These are phyloP conservation scores for Tupaia tana DNA, from an alignment of 2,113 vertebrate genomes.

Conservation along the genomic window DNA sequence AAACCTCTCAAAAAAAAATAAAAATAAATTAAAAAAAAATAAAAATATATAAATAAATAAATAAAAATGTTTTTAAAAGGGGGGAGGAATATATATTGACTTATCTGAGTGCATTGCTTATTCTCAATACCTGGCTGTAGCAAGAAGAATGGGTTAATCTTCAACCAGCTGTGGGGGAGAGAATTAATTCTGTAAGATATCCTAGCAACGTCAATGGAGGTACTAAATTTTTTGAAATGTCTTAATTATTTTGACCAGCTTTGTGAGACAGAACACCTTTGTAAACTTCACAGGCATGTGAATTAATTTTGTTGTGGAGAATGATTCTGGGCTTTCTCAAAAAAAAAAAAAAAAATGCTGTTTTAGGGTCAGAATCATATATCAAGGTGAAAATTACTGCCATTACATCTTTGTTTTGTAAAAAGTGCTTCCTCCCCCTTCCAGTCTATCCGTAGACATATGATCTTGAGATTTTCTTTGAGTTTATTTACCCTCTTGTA, in stretches of 20 bases:
- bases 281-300: not conserved
- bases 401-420: not conserved
- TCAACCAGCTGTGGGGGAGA: not conserved
- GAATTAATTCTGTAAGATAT: slow-evolving; percentile 35
- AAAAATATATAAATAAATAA: no score
- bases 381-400: not conserved
- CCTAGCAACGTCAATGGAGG: not conserved
- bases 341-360: not conserved
- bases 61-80: no score
- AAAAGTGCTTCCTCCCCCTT: not conserved
- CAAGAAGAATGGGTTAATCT: not conserved
- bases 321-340: not conserved
- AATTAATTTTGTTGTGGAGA: not conserved
- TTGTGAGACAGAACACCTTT: not conserved
- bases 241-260: not conserved
- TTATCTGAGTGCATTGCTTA: not conserved
- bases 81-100: no score
- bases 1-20: no score
- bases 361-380: not conserved
- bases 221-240: not conserved
- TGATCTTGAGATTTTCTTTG: not conserved
- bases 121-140: not conserved
- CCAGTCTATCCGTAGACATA: not conserved
- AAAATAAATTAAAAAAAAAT: no score
- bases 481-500: not conserved